A percentile compares a stretch with the other conserved stretches of the same genome.
phyloP scores from a whole-genome alignment of 2,888 invertebrate genomes.

The Ernsta delagoae region DNA sequence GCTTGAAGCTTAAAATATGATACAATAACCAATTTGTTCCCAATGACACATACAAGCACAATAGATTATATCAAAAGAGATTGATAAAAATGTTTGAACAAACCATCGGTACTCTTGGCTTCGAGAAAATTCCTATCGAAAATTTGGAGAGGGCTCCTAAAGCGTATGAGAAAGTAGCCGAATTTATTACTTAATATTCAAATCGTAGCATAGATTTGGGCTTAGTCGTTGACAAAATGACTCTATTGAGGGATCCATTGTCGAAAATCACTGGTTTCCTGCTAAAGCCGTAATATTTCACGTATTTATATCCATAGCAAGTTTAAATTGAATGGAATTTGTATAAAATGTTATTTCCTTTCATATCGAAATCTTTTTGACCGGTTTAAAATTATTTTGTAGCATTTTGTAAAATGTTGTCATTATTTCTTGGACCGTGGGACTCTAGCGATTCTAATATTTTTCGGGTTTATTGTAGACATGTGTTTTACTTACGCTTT shows the following conservation, averaged over 20 bases:
- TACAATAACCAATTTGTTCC: constrained; percentile 7
- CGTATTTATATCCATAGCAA: constrained; percentile 53
- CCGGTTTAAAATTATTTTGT: constrained; percentile 35
- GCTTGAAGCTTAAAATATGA: too few species aligned
- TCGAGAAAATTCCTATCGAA: constrained; percentile 29
- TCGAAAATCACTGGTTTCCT: constrained; percentile 54
- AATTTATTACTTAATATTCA: constrained; percentile 51
- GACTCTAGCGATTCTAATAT: constrained; percentile 38
- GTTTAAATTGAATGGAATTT: constrained; percentile 62
- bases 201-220: constrained; percentile 52
- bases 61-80: constrained; percentile 7
- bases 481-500: background rate
- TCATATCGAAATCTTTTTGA: constrained; percentile 8
- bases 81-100: constrained; percentile 13
- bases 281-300: constrained; percentile 57
- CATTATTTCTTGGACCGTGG: constrained; percentile 25
- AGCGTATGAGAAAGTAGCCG: constrained; percentile 27
- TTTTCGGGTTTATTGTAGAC: constrained; percentile 40
- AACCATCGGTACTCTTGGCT: too few species aligned
- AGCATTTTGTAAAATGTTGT: constrained; percentile 26
- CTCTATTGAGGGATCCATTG: constrained; percentile 62
- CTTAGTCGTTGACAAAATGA: constrained; percentile 55
- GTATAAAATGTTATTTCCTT: constrained; percentile 49
- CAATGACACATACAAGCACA: constrained; percentile 10
- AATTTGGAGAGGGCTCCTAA: background rate